Percentiles rank a stretch among this genome's conserved stretches.
These are phyloP conservation scores for Amia ocellicauda DNA, from an alignment of 2,113 vertebrate species.

Conservation along the genomic window DNA sequence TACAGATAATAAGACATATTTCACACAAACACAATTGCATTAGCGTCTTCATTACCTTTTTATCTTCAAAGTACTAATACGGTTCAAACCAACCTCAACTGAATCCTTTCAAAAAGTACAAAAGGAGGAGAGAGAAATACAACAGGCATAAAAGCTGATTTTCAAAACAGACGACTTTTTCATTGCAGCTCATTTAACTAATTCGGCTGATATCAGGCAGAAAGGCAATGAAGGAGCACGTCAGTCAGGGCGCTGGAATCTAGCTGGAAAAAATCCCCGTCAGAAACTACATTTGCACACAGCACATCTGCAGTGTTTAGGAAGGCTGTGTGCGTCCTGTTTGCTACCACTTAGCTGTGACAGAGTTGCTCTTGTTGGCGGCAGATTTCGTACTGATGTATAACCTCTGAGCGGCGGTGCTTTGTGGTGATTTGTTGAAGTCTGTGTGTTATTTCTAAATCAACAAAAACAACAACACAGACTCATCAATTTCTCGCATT, in stretches of 20 bases:
- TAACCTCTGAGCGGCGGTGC: no score
- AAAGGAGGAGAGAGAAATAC: background rate
- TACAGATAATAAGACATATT: slow-evolving; percentile 23
- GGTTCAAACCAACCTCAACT: slow-evolving; percentile 6
- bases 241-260: background rate
- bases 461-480: background rate
- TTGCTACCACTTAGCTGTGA: no score
- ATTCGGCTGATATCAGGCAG: slow-evolving; percentile 16
- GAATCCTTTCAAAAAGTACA: slow-evolving; percentile 6
- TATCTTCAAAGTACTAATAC: slow-evolving; percentile 14
- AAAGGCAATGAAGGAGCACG: background rate
- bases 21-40: slow-evolving; percentile 16
- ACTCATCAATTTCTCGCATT: background rate
- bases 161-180: slow-evolving; percentile 3
- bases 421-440: background rate
- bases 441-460: background rate
- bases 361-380: no score
- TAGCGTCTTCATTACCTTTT: slow-evolving; percentile 10
- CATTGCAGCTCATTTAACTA: background rate
- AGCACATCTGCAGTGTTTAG: no score
- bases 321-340: no score
- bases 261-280: background rate
- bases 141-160: background rate
- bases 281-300: no score
- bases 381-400: no score